phyloP scores from a whole-genome alignment of 1,140 invertebrate genomes.

The Drosophila kohkoa region DNA sequence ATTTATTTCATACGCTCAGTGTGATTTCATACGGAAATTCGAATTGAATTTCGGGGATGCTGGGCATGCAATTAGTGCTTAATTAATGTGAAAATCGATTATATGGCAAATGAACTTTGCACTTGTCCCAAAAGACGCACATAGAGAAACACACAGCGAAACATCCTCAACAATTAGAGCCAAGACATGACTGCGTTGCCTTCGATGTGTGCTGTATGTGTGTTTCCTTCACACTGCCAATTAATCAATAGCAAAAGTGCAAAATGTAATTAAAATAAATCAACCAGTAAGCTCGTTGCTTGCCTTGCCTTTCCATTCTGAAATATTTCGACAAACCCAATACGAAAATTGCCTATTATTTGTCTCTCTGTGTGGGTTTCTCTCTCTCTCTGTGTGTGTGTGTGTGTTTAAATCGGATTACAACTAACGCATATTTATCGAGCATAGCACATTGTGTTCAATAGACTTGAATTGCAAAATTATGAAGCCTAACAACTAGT shows the following conservation, averaged over 20 bases:
- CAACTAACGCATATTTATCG: neutral
- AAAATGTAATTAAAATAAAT: slow-evolving; percentile 43
- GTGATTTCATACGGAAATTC: slow-evolving; percentile 18
- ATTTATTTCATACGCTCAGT: slow-evolving; percentile 32
- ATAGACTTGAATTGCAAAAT: neutral
- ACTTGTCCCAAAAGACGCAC: slow-evolving; percentile 23
- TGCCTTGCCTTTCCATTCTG: neutral
- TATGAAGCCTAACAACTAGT: neutral
- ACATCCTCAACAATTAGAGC: slow-evolving; percentile 19
- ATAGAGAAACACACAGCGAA: slow-evolving; percentile 5
- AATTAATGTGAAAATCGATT: slow-evolving; percentile 57
- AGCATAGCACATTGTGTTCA: neutral
- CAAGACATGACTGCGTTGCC: slow-evolving; percentile 10
- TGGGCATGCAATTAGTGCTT: slow-evolving; percentile 43
- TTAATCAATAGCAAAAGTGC: slow-evolving; percentile 37
- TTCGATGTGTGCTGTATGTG: neutral
- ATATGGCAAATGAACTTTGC: slow-evolving; percentile 30
- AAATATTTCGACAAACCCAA: too few relatives aligned
- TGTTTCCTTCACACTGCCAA: neutral
- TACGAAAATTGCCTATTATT: neutral
- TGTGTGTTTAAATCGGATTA: neutral
- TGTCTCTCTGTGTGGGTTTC: too few relatives aligned
- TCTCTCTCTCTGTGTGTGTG: too few relatives aligned
- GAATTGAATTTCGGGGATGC: slow-evolving; percentile 15
- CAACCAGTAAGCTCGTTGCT: slow-evolving; percentile 12